phyloP scores from a whole-genome alignment of 1,140 invertebrate genomes.

The Conus ventricosus region DNA sequence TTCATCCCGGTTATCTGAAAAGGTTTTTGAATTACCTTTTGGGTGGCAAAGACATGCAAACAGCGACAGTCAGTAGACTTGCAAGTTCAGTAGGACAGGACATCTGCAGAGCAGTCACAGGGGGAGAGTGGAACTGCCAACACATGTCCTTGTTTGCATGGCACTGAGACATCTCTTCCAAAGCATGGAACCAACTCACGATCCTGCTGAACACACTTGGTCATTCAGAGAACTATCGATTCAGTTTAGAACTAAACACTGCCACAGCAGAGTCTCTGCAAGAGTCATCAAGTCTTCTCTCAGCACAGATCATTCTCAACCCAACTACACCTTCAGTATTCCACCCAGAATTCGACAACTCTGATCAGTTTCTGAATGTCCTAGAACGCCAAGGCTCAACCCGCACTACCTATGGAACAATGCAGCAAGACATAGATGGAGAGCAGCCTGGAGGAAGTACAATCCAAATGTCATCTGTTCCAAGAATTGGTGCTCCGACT shows the following conservation, averaged over 20 bases:
- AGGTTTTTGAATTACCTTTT: too few species aligned
- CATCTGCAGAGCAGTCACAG: too few species aligned
- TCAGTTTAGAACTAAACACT: conserved; percentile 48
- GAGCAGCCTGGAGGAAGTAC: not conserved
- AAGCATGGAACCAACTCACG: conserved; percentile 37
- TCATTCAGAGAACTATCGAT: conserved; percentile 47
- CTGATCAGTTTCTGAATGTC: conserved; percentile 52
- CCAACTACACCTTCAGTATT: conserved; percentile 40
- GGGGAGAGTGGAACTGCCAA: too few species aligned
- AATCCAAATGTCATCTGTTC: not conserved
- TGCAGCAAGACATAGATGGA: conserved; percentile 44
- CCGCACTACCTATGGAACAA: conserved; percentile 52
- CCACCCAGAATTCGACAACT: conserved; percentile 57
- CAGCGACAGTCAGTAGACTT: too few species aligned
- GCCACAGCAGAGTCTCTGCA: conserved; percentile 25
- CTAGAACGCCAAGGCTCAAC: conserved; percentile 44
- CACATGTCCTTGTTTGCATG: conserved; percentile 41
- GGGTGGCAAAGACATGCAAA: too few species aligned
- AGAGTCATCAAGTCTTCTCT: conserved; percentile 39
- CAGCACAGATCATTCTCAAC: conserved; percentile 39
- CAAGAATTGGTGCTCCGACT: too few species aligned
- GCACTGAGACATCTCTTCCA: conserved; percentile 42
- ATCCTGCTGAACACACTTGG: conserved; percentile 46
- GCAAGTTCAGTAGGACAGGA: too few species aligned
- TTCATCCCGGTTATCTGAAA: too few species aligned